These are phyloP conservation scores for Linnaemya vulpina DNA, from an alignment of 2,888 invertebrate species.

Conservation along the genomic window DNA sequence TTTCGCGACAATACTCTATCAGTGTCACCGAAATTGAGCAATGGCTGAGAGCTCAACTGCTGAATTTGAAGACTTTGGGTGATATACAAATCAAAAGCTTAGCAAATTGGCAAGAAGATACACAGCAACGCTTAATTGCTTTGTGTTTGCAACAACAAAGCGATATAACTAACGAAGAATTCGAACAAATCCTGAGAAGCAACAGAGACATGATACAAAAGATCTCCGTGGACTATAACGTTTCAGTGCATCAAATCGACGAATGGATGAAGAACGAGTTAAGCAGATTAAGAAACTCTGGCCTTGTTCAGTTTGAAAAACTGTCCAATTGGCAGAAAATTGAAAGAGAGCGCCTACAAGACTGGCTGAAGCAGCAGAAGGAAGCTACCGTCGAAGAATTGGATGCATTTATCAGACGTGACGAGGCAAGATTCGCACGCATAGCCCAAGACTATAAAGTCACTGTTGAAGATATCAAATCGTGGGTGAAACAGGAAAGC, in stretches of 20 bases:
- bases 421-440: slow-evolving; percentile 76
- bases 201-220: slow-evolving; percentile 76
- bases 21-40: slow-evolving; percentile 79
- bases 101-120: slow-evolving; percentile 79
- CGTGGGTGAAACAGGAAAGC: slow-evolving; percentile 80
- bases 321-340: slow-evolving; percentile 79
- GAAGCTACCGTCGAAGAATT: slow-evolving; percentile 77
- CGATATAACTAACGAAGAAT: slow-evolving; percentile 76
- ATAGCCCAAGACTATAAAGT: slow-evolving; percentile 79
- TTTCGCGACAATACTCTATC: slow-evolving; percentile 79
- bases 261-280: slow-evolving; percentile 78
- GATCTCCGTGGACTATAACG: slow-evolving; percentile 76
- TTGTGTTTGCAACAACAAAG: slow-evolving; percentile 78
- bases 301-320: slow-evolving; percentile 76
- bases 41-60: slow-evolving; percentile 80
- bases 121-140: slow-evolving; percentile 79
- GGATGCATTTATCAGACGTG: slow-evolving; percentile 77
- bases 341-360: slow-evolving; percentile 77
- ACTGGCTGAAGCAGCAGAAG: slow-evolving; percentile 77
- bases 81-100: slow-evolving; percentile 78
- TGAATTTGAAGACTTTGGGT: slow-evolving; percentile 79
- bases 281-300: slow-evolving; percentile 76
- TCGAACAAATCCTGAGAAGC: slow-evolving; percentile 76
- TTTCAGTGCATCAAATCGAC: slow-evolving; percentile 78
- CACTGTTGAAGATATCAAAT: slow-evolving; percentile 79